Evolutionary conservation across 2,113 vertebrate species (phyloP).

Genomic region (Oreamnos americanus): DNA sequence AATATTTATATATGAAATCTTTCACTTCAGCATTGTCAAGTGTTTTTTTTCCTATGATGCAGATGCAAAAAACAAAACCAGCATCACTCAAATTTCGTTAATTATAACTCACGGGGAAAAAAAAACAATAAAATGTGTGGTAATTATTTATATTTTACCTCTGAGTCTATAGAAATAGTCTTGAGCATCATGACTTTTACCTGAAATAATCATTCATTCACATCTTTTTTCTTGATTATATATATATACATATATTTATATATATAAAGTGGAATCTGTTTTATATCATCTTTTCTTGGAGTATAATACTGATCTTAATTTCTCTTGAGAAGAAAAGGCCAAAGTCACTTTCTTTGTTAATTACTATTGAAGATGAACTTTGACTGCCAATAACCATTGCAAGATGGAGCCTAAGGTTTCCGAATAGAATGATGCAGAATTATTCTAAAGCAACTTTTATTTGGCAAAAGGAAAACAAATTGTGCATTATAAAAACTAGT

Average conservation of each 20-base stretch:
- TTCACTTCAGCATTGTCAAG: background rate
- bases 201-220: background rate
- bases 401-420: background rate
- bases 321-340: background rate
- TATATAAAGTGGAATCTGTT: background rate
- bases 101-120: background rate
- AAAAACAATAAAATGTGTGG: background rate
- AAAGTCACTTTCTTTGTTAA: slow-evolving; percentile 8
- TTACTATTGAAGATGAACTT: slow-evolving; percentile 25
- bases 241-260: background rate
- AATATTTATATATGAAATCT: background rate
- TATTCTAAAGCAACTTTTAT: background rate
- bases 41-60: background rate
- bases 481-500: background rate
- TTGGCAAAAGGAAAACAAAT: background rate
- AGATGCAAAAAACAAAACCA: background rate
- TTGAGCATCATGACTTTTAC: background rate
- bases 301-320: background rate
- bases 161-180: background rate
- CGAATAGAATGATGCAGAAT: slow-evolving; percentile 17
- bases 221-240: background rate
- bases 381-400: background rate
- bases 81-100: background rate
- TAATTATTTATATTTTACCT: slow-evolving; percentile 11
- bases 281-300: background rate